Evolutionary conservation across 1,140 invertebrate genomes (phyloP).

Genomic region (Atta colombica): DNA sequence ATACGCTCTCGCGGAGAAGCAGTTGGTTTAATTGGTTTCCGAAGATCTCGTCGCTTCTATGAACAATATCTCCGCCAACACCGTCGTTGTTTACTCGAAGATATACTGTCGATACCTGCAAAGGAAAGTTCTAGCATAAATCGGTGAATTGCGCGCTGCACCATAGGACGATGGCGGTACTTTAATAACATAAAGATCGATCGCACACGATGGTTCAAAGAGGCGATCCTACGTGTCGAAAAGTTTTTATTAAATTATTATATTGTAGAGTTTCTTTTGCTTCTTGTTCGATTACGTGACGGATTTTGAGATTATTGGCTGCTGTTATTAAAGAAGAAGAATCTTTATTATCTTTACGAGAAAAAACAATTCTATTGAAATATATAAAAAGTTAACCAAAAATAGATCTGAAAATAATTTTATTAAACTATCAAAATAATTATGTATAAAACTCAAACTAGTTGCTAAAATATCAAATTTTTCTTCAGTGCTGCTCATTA

Average conservation of each 20-base stretch:
- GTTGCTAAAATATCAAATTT: too few relatives aligned
- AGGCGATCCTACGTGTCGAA: constrained; percentile 12
- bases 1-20: constrained; percentile 5
- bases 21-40: constrained; percentile 25
- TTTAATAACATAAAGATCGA: constrained; percentile 53
- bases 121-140: constrained; percentile 58
- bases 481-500: too few relatives aligned
- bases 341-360: too few relatives aligned
- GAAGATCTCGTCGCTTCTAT: constrained; percentile 12
- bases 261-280: background rate
- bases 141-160: constrained; percentile 27
- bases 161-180: background rate
- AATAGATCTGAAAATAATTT: too few relatives aligned
- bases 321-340: background rate
- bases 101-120: constrained; percentile 43
- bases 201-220: constrained; percentile 50
- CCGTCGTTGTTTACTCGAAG: constrained; percentile 26
- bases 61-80: constrained; percentile 28
- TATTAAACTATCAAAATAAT: too few relatives aligned
- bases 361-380: too few relatives aligned
- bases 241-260: constrained; percentile 24
- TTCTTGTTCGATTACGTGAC: constrained; percentile 15
- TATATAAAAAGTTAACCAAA: too few relatives aligned
- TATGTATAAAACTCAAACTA: too few relatives aligned
- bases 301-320: background rate